These are phyloP conservation scores for Coecobrya sp. DNA, from an alignment of 2,888 invertebrate species.

Conservation along the genomic window DNA sequence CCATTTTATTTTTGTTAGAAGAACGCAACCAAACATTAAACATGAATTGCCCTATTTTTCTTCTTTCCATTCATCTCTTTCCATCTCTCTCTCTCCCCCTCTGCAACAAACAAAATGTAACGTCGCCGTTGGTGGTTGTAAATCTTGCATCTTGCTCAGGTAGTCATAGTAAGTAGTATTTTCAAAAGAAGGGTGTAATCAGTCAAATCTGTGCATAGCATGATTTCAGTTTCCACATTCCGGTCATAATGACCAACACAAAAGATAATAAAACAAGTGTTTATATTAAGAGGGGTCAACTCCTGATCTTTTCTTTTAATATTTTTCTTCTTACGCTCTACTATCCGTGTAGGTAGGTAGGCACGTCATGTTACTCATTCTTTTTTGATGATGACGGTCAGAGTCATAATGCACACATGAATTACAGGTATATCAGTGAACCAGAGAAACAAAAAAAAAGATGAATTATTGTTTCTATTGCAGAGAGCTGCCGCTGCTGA, in stretches of 20 bases:
- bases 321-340: neutral
- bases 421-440: neutral
- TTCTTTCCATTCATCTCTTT: slow-evolving; percentile 60
- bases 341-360: neutral
- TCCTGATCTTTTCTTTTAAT: slow-evolving; percentile 52
- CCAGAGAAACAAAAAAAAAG: slow-evolving; percentile 24
- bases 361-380: neutral
- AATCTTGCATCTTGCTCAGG: slow-evolving; percentile 51
- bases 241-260: slow-evolving; percentile 61
- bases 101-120: slow-evolving; percentile 63
- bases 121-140: slow-evolving; percentile 78
- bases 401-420: slow-evolving; percentile 5
- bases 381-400: neutral
- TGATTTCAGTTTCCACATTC: slow-evolving; percentile 59
- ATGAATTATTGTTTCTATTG: slow-evolving; percentile 32
- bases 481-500: neutral
- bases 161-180: neutral
- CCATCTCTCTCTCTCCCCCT: slow-evolving; percentile 14
- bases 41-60: slow-evolving; percentile 77
- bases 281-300: slow-evolving; percentile 70
- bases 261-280: slow-evolving; percentile 70
- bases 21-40: slow-evolving; percentile 3
- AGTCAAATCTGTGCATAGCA: slow-evolving; percentile 55
- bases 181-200: slow-evolving; percentile 48
- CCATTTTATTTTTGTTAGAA: neutral